Evolutionary conservation across 2,888 invertebrate genomes (phyloP).

Genomic region (Drosophila peninsularis): DNA sequence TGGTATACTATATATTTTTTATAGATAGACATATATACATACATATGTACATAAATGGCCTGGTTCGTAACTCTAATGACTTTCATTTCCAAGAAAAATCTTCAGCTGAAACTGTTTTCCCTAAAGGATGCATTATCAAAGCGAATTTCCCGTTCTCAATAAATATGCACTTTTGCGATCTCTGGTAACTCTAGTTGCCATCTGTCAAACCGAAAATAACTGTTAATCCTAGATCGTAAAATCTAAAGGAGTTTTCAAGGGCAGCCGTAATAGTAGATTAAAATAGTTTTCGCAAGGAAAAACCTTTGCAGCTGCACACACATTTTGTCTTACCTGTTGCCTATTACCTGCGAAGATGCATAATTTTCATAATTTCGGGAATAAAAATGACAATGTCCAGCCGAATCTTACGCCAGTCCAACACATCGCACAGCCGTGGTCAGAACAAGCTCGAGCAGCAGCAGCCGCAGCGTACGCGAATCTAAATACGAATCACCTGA

Average conservation of each 20-base stretch:
- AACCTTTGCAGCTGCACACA: conserved; percentile 28
- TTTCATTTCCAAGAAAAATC: background rate
- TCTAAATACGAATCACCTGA: background rate
- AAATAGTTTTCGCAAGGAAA: conserved; percentile 12
- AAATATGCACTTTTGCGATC: background rate
- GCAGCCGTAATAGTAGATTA: conserved; percentile 2
- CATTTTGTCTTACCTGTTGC: conserved; percentile 14
- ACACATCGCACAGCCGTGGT: background rate
- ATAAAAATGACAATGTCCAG: conserved; percentile 24
- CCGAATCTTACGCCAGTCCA: conserved; percentile 22
- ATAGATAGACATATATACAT: background rate
- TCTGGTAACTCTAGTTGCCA: conserved; percentile 32
- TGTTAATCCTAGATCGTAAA: conserved; percentile 51
- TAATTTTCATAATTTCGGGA: background rate
- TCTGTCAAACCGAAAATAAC: conserved; percentile 45
- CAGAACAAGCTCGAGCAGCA: background rate
- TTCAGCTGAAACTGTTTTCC: background rate
- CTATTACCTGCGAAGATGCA: conserved; percentile 25
- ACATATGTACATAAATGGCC: background rate
- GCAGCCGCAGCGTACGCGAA: background rate
- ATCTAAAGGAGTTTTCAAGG: conserved; percentile 11
- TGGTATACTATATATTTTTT: no score
- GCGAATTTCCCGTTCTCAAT: background rate
- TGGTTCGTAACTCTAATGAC: background rate
- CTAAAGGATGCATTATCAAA: background rate